Base-by-base conservation (phyloP, 1,140 invertebrate species). In the Cylas formicarius region DNA sequence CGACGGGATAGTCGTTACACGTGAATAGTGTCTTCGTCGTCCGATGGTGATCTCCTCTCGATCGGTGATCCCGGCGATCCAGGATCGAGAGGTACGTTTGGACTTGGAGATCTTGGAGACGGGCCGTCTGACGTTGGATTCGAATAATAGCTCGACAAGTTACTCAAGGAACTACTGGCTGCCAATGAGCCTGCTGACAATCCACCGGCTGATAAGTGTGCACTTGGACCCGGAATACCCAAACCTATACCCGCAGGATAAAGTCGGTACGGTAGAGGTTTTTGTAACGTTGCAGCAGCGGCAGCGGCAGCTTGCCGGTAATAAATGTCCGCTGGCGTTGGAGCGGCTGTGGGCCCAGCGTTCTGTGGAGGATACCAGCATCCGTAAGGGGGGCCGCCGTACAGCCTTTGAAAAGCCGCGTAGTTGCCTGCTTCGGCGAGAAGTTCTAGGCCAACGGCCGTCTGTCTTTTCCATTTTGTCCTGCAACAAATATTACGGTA, bases 401-500 rank as follows among this genome's bases (percentile, higher is more conserved):
- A 89, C 45, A 98, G 74, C 41, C 93, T 77, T 68, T 98, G 94
- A 50, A 97, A 88, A 2, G 94, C 93, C 0, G 92, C 92, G 66
- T 93, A 94, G 71, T 97, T 97, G 4, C 91, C 91, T 0, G 92
- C 90, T 65, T 99, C 95, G 0, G 92, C 88, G 38, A 99, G 69
- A 13, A 99, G 76, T 66, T 99, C 96, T 48, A 97, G 69, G 0
- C 94, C 93, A 0, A 98, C 94, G 0, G 94, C 92, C 2, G 94
- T 96, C 69, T 99, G 96, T 4, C 96, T 79, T 68, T 99, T 99
- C 95, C 95, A 99, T 74, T 99, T 99, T 58, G 96, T 99, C 72
- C 95, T 98, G 80, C 8, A 73, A 66, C 57, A 72, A 62, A 29
- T 6, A 19, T 11, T 20, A 35, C 29, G 29, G 18, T n/a, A n/a